These are phyloP conservation scores for Pelvicachromis taeniatus DNA, from an alignment of 2,113 vertebrate species.

Conservation along the genomic window DNA sequence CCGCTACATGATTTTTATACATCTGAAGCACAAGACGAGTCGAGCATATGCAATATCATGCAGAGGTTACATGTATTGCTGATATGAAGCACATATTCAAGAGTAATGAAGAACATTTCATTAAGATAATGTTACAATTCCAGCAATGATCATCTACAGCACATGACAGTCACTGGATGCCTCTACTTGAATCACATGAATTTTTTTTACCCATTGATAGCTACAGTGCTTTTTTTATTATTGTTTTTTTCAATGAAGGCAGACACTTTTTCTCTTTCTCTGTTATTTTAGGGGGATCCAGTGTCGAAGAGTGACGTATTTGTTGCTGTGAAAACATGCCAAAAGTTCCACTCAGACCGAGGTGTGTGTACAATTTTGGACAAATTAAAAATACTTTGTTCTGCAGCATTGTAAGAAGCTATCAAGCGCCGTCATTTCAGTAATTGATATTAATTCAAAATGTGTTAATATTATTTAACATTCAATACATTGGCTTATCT, in stretches of 20 bases:
- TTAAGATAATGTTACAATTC: not conserved
- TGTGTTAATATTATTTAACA: not conserved
- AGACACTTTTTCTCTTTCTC: not conserved
- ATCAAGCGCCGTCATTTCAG: not conserved
- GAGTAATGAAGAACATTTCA: not conserved
- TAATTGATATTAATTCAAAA: not conserved
- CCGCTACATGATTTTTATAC: not conserved
- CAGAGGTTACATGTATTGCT: not conserved
- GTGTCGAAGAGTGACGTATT: constrained; percentile 81
- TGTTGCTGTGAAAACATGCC: constrained; percentile 93
- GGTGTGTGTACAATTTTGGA: constrained; percentile 20
- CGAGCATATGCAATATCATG: not conserved
- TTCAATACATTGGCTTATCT: not conserved
- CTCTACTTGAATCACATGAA: not conserved
- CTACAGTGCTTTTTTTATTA: not conserved
- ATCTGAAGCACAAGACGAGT: too few relatives aligned
- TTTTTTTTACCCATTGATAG: not conserved
- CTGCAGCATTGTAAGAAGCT: not conserved
- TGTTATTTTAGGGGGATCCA: constrained; percentile 72
- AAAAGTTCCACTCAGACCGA: constrained; percentile 86
- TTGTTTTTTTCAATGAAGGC: rapidly evolving
- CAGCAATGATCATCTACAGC: not conserved
- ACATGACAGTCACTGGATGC: not conserved
- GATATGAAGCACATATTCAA: not conserved
- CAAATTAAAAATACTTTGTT: not conserved